Evolutionary conservation across 2,888 invertebrate species (phyloP).

Genomic region (Lottia scabra): DNA sequence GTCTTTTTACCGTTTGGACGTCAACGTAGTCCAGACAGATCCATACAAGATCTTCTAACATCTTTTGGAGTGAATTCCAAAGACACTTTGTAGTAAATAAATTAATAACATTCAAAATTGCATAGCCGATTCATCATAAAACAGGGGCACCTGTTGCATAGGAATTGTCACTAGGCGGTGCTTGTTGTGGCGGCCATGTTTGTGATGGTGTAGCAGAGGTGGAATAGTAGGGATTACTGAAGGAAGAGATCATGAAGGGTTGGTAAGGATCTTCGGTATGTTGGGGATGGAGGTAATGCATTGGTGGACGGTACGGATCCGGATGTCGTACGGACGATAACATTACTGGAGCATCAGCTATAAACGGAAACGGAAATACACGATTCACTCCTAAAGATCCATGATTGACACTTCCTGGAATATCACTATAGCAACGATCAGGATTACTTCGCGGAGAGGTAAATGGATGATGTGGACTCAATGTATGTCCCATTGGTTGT

Average conservation of each 20-base stretch:
- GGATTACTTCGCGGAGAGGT: not conserved
- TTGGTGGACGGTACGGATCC: slow-evolving; percentile 39
- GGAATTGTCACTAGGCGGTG: too few relatives aligned
- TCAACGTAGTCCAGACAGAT: too few relatives aligned
- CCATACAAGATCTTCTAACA: too few relatives aligned
- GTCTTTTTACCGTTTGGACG: too few relatives aligned
- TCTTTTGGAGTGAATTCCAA: too few relatives aligned
- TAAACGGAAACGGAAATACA: slow-evolving; percentile 52
- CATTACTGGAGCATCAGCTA: slow-evolving; percentile 53
- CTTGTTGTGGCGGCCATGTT: not conserved
- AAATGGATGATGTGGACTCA: not conserved
- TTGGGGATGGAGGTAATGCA: slow-evolving; percentile 37
- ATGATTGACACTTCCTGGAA: slow-evolving; percentile 8
- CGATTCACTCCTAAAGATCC: slow-evolving; percentile 31
- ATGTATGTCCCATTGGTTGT: not conserved
- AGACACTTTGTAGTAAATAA: too few relatives aligned
- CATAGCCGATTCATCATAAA: too few relatives aligned
- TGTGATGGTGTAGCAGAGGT: slow-evolving; percentile 27
- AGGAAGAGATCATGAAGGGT: slow-evolving; percentile 47
- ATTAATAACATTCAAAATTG: too few relatives aligned
- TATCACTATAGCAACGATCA: not conserved
- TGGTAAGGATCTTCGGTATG: slow-evolving; percentile 48
- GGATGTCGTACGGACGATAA: slow-evolving; percentile 48
- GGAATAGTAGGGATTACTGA: slow-evolving; percentile 52
- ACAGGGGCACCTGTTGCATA: too few relatives aligned